A percentile compares a stretch with the other conserved stretches of the same genome.
phyloP scores from a whole-genome alignment of 1,140 invertebrate genomes.

The Drosophila pallidifrons region DNA sequence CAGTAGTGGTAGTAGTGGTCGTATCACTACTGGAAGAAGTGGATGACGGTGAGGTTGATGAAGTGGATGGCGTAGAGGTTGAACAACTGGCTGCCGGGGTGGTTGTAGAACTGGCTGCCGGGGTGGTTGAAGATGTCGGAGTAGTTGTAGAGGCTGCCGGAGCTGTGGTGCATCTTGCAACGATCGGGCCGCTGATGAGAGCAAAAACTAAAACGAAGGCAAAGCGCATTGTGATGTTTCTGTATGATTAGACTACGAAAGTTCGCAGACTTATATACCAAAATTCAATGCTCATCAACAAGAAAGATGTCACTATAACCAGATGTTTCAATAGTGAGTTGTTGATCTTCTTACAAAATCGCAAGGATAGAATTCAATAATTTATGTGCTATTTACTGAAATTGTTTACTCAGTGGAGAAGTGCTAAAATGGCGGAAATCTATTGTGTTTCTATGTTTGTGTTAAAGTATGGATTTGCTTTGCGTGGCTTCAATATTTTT shows the following conservation, averaged over 20 bases:
- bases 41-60: background rate
- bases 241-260: background rate
- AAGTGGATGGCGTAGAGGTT: background rate
- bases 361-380: too few species aligned
- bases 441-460: too few species aligned
- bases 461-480: too few species aligned
- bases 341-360: too few species aligned
- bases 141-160: background rate
- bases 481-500: too few species aligned
- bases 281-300: background rate
- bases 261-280: background rate
- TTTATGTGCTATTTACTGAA: too few species aligned
- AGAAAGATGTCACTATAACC: background rate
- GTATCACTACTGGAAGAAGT: background rate
- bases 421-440: too few species aligned
- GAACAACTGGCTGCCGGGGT: background rate
- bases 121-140: background rate
- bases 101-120: background rate
- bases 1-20: too few species aligned
- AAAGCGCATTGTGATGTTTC: slow-evolving; percentile 3
- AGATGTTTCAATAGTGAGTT: background rate
- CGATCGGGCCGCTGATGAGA: background rate
- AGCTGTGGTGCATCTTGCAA: background rate
- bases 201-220: background rate
- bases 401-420: too few species aligned